These are phyloP conservation scores for Mamestra brassicae DNA, from an alignment of 2,888 invertebrate genomes.

Conservation along the genomic window DNA sequence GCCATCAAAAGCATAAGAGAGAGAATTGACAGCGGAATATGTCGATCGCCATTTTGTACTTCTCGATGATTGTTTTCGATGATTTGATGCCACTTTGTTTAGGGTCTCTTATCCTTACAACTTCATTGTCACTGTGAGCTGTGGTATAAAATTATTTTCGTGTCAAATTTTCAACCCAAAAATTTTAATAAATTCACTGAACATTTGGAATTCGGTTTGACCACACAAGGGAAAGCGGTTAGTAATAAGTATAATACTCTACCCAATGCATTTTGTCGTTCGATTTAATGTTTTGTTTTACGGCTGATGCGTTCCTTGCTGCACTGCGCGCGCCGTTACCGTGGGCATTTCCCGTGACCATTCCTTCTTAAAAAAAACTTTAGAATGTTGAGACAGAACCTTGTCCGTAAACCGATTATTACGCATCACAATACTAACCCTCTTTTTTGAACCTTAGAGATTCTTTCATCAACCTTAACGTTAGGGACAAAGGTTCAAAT, in stretches of 20 bases:
- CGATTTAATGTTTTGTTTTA: conserved; percentile 36
- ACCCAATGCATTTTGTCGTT: conserved; percentile 28
- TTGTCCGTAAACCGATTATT: conserved; percentile 61
- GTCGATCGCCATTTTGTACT: background rate
- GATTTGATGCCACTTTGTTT: background rate
- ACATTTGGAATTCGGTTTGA: conserved; percentile 28
- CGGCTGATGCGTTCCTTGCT: conserved; percentile 30
- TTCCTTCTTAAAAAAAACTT: conserved; percentile 58
- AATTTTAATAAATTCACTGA: conserved; percentile 24
- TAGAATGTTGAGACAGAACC: conserved; percentile 64
- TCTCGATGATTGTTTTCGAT: background rate
- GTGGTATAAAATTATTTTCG: background rate
- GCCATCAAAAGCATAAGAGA: too few relatives aligned
- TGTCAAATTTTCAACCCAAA: conserved; percentile 13
- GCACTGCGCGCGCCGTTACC: conserved; percentile 55
- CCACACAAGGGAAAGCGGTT: conserved; percentile 29
- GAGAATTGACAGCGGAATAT: background rate
- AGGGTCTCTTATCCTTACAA: background rate
- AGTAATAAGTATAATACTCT: conserved; percentile 25
- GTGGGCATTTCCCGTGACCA: conserved; percentile 81
- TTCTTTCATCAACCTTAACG: conserved; percentile 5
- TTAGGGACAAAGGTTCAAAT: conserved; percentile 15
- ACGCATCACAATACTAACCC: conserved; percentile 53
- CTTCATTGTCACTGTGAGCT: background rate
- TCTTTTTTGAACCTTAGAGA: conserved; percentile 15